Conservation (phyloP, 1,140 invertebrate genomes). For the Acromyrmex charruanus region DNA sequence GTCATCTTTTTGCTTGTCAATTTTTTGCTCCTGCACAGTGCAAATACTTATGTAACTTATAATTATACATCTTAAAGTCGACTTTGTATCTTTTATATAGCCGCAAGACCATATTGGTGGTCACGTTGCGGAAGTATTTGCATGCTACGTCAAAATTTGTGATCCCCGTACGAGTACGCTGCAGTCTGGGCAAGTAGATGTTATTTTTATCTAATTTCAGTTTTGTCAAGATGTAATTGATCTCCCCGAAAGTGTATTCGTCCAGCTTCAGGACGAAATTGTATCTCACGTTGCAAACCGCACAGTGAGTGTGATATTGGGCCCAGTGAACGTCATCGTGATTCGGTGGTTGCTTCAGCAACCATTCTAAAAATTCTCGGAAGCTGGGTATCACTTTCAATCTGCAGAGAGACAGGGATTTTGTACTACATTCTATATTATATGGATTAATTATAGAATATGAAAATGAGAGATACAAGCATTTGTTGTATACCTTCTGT, state of each 20-base stretch:
- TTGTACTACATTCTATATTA: constrained; percentile 5
- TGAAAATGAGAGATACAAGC: not conserved
- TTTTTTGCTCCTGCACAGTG: constrained; percentile 72
- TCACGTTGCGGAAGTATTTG: constrained; percentile 82
- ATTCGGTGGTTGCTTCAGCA: constrained; percentile 76
- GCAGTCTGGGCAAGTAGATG: constrained; percentile 75
- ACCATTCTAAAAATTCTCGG: constrained; percentile 83
- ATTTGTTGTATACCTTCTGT: constrained; percentile 77
- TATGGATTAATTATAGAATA: not conserved
- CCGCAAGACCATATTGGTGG: constrained; percentile 73
- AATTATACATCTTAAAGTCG: constrained; percentile 85
- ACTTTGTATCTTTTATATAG: constrained; percentile 82
- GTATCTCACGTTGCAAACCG: constrained; percentile 81
- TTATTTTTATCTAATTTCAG: constrained; percentile 72
- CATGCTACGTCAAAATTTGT: constrained; percentile 81
- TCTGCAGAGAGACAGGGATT: constrained; percentile 63
- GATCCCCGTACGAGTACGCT: constrained; percentile 72
- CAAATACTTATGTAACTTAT: constrained; percentile 78
- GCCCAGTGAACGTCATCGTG: constrained; percentile 84
- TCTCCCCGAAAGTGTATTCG: constrained; percentile 75
- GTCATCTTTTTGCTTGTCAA: constrained; percentile 1
- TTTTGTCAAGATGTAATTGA: constrained; percentile 80
- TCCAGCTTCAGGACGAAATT: constrained; percentile 83
- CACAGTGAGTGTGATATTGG: constrained; percentile 83
- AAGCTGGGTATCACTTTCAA: constrained; percentile 85